phyloP scores from a whole-genome alignment of 37 sponge, comb jelly and placozoan genomes.

The Petrosia ficiformis region DNA sequence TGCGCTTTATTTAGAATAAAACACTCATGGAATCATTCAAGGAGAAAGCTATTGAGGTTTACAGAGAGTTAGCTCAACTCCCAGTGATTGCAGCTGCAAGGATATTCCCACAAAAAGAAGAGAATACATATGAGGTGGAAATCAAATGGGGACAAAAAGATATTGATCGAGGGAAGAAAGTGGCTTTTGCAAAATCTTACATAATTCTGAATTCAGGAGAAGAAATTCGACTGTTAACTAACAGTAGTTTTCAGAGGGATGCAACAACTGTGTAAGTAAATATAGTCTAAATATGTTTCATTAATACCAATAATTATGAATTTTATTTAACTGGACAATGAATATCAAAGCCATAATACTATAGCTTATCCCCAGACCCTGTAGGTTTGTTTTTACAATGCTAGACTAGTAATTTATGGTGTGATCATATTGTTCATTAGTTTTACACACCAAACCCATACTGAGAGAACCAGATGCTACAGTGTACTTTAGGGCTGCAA shows the following conservation, averaged over 20 bases:
- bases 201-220: constrained; percentile 2
- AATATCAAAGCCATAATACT: too few species aligned
- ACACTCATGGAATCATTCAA: constrained; percentile 6
- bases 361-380: too few species aligned
- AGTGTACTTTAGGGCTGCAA: too few species aligned
- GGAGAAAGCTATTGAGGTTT: constrained; percentile 10
- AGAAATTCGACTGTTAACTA: neutral
- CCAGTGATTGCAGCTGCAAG: constrained; percentile 5
- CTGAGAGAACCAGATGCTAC: too few species aligned
- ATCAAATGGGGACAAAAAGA: constrained; percentile 67
- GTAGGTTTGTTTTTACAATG: too few species aligned
- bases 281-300: neutral
- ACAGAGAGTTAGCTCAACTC: constrained; percentile 17
- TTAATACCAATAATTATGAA: neutral
- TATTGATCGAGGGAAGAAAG: constrained; percentile 58
- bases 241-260: constrained; percentile 38
- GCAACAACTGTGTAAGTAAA: constrained; percentile 22
- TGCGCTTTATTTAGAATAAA: neutral
- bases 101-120: neutral
- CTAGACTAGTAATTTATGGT: too few species aligned
- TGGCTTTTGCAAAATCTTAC: constrained; percentile 34
- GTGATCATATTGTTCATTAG: too few species aligned
- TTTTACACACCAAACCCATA: too few species aligned
- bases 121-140: constrained; percentile 26
- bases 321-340: too few species aligned